Percentiles rank a stretch among this genome's conserved stretches.
Conservation (phyloP, 2,888 invertebrate genomes). For the Blastobasis lacticolella region DNA sequence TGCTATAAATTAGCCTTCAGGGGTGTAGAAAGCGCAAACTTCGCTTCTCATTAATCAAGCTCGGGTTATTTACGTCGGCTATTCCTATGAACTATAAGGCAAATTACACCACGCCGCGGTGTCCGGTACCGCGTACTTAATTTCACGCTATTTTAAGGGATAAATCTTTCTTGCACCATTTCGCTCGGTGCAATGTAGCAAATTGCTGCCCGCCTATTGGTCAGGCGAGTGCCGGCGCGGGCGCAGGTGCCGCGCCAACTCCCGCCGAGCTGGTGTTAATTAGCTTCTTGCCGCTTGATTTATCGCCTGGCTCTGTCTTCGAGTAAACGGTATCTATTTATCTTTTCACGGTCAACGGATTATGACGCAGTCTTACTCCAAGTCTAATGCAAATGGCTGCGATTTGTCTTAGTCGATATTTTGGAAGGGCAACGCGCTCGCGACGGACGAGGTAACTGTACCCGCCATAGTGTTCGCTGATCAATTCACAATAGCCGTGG, state of each 20-base stretch:
- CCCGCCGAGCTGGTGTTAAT: slow-evolving; percentile 44
- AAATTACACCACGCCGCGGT: background rate
- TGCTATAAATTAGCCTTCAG: slow-evolving; percentile 1
- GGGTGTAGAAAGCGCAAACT: slow-evolving; percentile 11
- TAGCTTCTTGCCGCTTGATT: slow-evolving; percentile 52
- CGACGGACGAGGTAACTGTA: slow-evolving; percentile 1
- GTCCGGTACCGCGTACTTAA: slow-evolving; percentile 3
- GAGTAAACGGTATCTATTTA: slow-evolving; percentile 36
- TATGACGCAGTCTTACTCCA: background rate
- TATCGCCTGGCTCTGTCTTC: slow-evolving; percentile 46
- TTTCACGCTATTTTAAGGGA: slow-evolving; percentile 12
- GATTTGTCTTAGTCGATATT: background rate
- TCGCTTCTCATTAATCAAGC: slow-evolving; percentile 15
- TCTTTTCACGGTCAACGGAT: slow-evolving; percentile 16
- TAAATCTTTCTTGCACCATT: slow-evolving; percentile 14
- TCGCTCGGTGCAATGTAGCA: slow-evolving; percentile 19
- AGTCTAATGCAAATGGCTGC: slow-evolving; percentile 1
- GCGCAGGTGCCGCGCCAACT: slow-evolving; percentile 45
- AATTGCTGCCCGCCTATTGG: slow-evolving; percentile 29
- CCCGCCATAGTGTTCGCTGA: slow-evolving; percentile 1
- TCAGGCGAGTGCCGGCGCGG: slow-evolving; percentile 12
- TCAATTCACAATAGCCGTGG: slow-evolving; percentile 18
- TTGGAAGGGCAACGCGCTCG: slow-evolving; percentile 5
- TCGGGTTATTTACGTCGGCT: slow-evolving; percentile 1
- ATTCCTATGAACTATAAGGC: background rate